These are phyloP conservation scores for Drosophila lowei DNA, from an alignment of 1,140 invertebrate species.

Conservation along the genomic window DNA sequence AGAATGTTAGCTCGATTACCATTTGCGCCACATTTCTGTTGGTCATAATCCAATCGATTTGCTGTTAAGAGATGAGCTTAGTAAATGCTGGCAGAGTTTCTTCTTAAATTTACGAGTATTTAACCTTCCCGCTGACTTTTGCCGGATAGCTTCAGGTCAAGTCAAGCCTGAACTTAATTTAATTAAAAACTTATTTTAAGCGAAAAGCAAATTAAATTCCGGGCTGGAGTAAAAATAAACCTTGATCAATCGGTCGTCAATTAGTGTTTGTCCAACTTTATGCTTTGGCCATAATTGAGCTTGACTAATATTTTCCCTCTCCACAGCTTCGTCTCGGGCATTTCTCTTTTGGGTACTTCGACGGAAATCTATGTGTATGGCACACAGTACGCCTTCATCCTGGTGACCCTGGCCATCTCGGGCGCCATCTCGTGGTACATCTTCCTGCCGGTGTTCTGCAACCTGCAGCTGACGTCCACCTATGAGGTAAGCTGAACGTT, in stretches of 20 bases:
- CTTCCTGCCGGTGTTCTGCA: conserved; percentile 92
- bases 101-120: conserved; percentile 4
- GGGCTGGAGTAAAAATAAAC: conserved; percentile 17
- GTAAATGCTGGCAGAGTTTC: neutral
- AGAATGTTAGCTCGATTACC: conserved; percentile 4
- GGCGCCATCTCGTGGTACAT: conserved; percentile 88
- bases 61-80: neutral
- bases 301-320: conserved; percentile 14
- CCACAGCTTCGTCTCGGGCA: conserved; percentile 93
- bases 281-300: conserved; percentile 28
- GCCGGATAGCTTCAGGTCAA: conserved; percentile 2
- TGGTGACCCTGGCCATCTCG: conserved; percentile 87
- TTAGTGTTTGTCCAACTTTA: conserved; percentile 34
- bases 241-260: conserved; percentile 41
- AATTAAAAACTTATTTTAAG: conserved; percentile 28
- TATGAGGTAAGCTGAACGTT: conserved; percentile 88
- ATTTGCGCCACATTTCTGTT: neutral
- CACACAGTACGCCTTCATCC: conserved; percentile 88
- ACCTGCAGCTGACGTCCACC: conserved; percentile 91
- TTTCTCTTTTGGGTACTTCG: conserved; percentile 90
- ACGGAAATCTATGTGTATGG: conserved; percentile 93
- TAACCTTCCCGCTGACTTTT: conserved; percentile 4
- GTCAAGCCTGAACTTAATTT: conserved; percentile 25
- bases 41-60: conserved; percentile 1
- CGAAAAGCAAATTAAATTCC: conserved; percentile 7